Evolutionary conservation across 2,888 invertebrate species (phyloP).

Genomic region (Deilephila elpenor): DNA sequence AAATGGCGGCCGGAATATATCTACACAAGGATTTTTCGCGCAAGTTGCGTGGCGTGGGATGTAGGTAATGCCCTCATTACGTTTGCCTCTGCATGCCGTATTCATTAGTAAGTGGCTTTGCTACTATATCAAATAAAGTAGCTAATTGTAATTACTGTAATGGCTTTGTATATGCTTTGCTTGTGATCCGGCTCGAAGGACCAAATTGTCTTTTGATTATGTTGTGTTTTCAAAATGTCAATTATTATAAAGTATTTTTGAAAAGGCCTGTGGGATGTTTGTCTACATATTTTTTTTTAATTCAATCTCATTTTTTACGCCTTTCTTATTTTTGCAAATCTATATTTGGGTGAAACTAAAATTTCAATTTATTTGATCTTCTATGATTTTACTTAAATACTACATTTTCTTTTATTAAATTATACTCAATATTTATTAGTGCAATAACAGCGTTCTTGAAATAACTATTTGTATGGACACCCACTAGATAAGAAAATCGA

Average conservation of each 20-base stretch:
- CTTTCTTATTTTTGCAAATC: background rate
- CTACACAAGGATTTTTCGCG: conserved; percentile 4
- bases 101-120: conserved; percentile 19
- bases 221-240: background rate
- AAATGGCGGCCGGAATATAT: background rate
- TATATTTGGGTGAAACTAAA: background rate
- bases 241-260: background rate
- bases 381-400: too few species aligned
- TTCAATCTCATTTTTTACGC: background rate
- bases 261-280: background rate
- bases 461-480: background rate
- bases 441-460: background rate
- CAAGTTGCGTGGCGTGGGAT: conserved; percentile 15
- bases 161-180: background rate
- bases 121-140: conserved; percentile 12
- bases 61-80: conserved; percentile 14
- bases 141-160: conserved; percentile 10
- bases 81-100: conserved; percentile 15
- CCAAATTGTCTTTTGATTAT: background rate
- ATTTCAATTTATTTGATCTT: too few species aligned
- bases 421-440: background rate
- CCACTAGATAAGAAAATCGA: conserved; percentile 5
- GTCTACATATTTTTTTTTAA: background rate
- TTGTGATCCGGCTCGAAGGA: conserved; percentile 6
- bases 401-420: background rate